phyloP scores from a whole-genome alignment of 2,797 vertebrate species.

The Loris lydekkerianus region DNA sequence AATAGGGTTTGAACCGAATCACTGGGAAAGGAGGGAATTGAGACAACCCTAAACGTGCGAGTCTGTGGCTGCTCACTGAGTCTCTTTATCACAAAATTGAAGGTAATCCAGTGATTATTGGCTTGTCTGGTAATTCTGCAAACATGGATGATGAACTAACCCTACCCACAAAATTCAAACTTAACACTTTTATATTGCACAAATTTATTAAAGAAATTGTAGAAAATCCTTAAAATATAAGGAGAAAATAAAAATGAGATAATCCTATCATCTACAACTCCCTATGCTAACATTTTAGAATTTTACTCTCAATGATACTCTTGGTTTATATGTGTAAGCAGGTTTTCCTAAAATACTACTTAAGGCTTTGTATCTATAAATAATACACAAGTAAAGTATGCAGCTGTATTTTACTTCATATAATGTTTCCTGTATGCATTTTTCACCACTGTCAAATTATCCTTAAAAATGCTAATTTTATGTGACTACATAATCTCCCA shows the following conservation, averaged over 20 bases:
- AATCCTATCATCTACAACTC: neutral
- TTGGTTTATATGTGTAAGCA: neutral
- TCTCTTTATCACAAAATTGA: neutral
- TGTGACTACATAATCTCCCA: neutral
- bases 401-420: neutral
- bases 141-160: neutral
- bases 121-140: neutral
- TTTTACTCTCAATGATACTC: slow-evolving; percentile 7
- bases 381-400: neutral
- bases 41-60: neutral
- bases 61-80: neutral
- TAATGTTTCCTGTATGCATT: neutral
- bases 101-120: neutral
- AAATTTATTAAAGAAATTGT: neutral
- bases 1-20: neutral
- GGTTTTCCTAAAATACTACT: neutral
- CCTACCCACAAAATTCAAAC: too few species aligned
- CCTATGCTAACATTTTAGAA: neutral
- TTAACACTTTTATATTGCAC: neutral
- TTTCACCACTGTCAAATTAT: neutral
- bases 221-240: neutral
- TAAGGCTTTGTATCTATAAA: neutral
- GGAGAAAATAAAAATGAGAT: neutral
- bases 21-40: neutral
- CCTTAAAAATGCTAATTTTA: neutral